Evolutionary conservation across 30 jellyfish, hydroid and myxozoan species (phyloP).

Genomic region (Nemopilema nomurai): DNA sequence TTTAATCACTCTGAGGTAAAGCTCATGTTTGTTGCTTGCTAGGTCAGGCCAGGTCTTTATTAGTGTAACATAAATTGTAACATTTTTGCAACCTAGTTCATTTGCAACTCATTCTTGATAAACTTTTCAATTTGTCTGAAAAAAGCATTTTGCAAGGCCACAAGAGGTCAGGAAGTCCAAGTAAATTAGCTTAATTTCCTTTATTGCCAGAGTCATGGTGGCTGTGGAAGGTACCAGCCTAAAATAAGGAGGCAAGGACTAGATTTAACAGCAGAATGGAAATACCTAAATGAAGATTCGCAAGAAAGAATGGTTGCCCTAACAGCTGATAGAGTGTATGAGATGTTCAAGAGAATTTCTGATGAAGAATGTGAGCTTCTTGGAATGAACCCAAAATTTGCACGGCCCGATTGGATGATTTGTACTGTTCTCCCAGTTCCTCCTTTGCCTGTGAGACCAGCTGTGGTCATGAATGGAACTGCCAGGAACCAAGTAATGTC

Average conservation of each 20-base stretch:
- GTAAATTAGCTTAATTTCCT: background rate
- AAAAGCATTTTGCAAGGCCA: no score
- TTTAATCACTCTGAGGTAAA: no score
- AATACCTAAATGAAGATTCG: constrained; percentile 87
- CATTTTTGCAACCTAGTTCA: no score
- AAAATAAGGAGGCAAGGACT: constrained; percentile 84
- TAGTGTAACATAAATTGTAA: no score
- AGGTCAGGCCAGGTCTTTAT: no score
- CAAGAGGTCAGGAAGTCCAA: background rate
- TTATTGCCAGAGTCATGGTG: constrained; percentile 91
- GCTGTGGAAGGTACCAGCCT: constrained; percentile 99
- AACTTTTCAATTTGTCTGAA: no score
- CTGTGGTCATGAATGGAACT: constrained; percentile 97
- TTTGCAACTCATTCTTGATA: no score
- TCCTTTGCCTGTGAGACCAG: constrained; percentile 99
- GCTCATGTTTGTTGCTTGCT: no score
- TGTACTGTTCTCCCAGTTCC: constrained; percentile 99
- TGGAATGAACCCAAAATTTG: constrained; percentile 86
- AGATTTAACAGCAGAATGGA: constrained; percentile 95
- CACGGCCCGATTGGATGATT: constrained; percentile 98
- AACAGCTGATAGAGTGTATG: constrained; percentile 97
- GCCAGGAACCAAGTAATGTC: constrained; percentile 90
- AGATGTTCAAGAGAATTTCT: constrained; percentile 87
- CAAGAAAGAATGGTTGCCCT: constrained; percentile 83
- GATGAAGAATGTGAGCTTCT: constrained; percentile 95